These are phyloP conservation scores for Neosilurus hyrtlii DNA, from an alignment of 2,797 vertebrate genomes.

Conservation along the genomic window DNA sequence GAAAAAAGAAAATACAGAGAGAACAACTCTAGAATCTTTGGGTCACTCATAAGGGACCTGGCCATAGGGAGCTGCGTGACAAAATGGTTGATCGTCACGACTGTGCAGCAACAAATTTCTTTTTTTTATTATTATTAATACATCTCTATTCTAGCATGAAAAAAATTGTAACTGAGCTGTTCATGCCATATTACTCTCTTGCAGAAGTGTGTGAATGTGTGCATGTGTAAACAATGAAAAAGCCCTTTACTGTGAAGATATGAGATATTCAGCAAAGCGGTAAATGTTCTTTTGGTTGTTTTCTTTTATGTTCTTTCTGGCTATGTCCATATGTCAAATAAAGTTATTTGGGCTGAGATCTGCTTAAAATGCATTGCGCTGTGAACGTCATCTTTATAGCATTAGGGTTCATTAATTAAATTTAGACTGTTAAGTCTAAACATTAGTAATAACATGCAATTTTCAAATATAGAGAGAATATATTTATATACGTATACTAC, in stretches of 20 bases:
- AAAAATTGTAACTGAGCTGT: conserved; percentile 35
- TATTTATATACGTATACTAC: conserved; percentile 50
- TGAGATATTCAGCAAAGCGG: conserved; percentile 28
- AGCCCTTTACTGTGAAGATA: conserved; percentile 57
- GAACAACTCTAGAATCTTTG: conserved; percentile 32
- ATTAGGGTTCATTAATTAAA: conserved; percentile 42
- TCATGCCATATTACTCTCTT: conserved; percentile 40
- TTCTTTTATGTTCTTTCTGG: conserved; percentile 28
- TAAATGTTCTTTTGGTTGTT: conserved; percentile 15
- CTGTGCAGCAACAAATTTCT: conserved; percentile 37
- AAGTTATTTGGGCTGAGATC: conserved; percentile 21
- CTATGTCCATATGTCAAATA: conserved; percentile 39
- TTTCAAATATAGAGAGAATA: conserved; percentile 52
- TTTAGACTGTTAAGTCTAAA: conserved; percentile 45
- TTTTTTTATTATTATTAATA: conserved; percentile 20
- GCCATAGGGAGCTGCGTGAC: conserved; percentile 19
- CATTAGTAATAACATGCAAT: conserved; percentile 54
- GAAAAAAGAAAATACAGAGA: background rate
- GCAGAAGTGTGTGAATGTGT: conserved; percentile 50
- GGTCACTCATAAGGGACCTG: conserved; percentile 44
- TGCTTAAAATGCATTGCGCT: background rate
- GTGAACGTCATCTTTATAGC: conserved; percentile 21
- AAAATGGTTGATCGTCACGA: conserved; percentile 10
- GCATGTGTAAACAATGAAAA: conserved; percentile 53
- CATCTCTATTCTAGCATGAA: conserved; percentile 14